Evolutionary conservation across 2,113 vertebrate species (phyloP), one percentile per base, ranked within the genome.

Genomic region (Cavia porcellus): DNA sequence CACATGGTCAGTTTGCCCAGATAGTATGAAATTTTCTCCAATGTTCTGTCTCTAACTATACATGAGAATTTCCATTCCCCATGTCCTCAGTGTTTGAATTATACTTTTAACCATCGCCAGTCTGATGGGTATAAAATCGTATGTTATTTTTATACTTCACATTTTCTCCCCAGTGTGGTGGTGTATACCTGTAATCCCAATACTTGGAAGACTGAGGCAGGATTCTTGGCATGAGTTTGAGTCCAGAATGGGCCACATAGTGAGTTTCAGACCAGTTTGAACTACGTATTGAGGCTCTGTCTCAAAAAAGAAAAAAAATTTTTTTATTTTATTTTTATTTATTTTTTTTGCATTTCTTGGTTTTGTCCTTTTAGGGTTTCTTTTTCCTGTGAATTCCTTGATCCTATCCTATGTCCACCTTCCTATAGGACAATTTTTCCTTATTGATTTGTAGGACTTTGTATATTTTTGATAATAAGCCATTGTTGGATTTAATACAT

Each of bases 361-460:
- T 89, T 85, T 79, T 85, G 32, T 11, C 10, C 50, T 45, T 92
- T 64, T 28, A 22, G 25, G 17, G n/a, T n/a, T n/a, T 83, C 75
- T 92, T 57, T 79, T 64, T 92, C 79, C 45, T 66, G 89, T 74
- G 68, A 86, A 92, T 88, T 66, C 47, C 3, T 90, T 93, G 1
- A 42, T 88, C 3, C 45, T 82, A 32, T 70, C 17, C 25, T 87
- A 42, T 90, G n/a, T 13, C 74, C 17, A 47, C 22, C 59, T 90
- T 94, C 30, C 5, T 90, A 2, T 7, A 77, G 61, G 25, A 25
- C 68, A 79, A 2, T 89, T 77, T 85, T 92, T 97, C 64, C 22
- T 90, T 52, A 59, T 52, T 96, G 47, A 72, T 74, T 92, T 82
- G 13, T 75, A 87, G 66, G 28, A 92, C 32, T 90, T 90, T 75